Evolutionary conservation across 1,140 invertebrate genomes (phyloP), one percentile per base, ranked within the genome.

Genomic region (Heliothis subflexa): DNA sequence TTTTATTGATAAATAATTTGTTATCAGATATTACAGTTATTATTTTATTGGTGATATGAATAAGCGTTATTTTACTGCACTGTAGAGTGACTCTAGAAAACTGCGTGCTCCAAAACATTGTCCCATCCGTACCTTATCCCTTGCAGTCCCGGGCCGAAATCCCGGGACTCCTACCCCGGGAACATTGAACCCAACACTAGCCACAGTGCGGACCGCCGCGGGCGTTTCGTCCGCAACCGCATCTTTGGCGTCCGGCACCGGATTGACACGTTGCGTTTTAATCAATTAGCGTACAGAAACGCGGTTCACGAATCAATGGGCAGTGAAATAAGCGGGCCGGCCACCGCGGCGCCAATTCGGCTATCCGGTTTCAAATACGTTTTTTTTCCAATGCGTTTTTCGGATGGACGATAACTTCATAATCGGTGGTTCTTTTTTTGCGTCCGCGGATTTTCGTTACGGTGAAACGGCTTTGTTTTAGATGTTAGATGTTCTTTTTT

Each of bases 201-300:
- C 62, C 61, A 33, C 74, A 57, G 61, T 68, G 62, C 74, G 57
- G 74, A 78, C 76, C 76, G 76, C 72, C 62, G 49, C 57, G 78
- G 74, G 73, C 82, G 55, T 21, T 62, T 66, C 70, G 73, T 77
- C 81, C 62, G 77, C 72, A 78, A 81, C 76, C 78, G 78, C 88
- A 86, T 90, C 89, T 87, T 89, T 87, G 79, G 79, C 84, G 81
- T 86, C 87, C 81, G 62, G 81, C 61, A 52, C 25, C 68, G 82
- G 89, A 93, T 91, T 92, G 91, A 92, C 90, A 86, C 79, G 86
- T 79, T 90, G 92, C 88, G 90, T 94, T 93, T 93, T 94, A 94
- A 93, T 94, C 92, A 94, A 94, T 94, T 94, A 94, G 84, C 88
- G 81, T 84, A 85, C 87, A 89, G 85, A 89, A 85, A 87, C 83